Evolutionary conservation across 2,797 vertebrate species (phyloP).

Genomic region (Aselliscus stoliczkanus): DNA sequence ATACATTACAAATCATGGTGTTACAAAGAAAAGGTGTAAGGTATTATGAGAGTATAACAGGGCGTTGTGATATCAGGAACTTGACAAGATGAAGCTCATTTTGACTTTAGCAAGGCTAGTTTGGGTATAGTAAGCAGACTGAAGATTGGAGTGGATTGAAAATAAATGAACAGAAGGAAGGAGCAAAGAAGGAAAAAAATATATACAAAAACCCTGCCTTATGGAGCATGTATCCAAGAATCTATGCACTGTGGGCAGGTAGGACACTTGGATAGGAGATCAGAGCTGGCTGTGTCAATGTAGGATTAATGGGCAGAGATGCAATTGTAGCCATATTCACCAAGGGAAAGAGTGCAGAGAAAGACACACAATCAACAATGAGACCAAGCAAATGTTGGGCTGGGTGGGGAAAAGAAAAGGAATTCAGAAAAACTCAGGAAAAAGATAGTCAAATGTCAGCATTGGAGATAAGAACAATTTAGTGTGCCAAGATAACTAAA

Average conservation of each 20-base stretch:
- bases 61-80: background rate
- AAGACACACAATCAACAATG: background rate
- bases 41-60: background rate
- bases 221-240: background rate
- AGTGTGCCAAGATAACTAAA: background rate
- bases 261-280: background rate
- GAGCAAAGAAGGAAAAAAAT: background rate
- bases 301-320: background rate
- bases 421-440: background rate
- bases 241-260: background rate
- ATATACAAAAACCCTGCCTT: background rate
- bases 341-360: background rate
- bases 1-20: background rate
- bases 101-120: background rate
- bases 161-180: background rate
- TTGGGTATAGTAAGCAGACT: background rate
- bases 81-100: background rate
- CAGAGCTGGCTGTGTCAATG: too few species aligned
- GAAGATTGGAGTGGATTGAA: background rate
- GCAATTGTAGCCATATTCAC: accelerated
- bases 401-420: background rate
- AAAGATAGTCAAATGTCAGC: background rate
- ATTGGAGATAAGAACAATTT: background rate
- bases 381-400: background rate
- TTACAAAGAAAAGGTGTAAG: background rate